Base-by-base conservation (phyloP, 2,797 vertebrate genomes). In the Onychomys arenicola region DNA sequence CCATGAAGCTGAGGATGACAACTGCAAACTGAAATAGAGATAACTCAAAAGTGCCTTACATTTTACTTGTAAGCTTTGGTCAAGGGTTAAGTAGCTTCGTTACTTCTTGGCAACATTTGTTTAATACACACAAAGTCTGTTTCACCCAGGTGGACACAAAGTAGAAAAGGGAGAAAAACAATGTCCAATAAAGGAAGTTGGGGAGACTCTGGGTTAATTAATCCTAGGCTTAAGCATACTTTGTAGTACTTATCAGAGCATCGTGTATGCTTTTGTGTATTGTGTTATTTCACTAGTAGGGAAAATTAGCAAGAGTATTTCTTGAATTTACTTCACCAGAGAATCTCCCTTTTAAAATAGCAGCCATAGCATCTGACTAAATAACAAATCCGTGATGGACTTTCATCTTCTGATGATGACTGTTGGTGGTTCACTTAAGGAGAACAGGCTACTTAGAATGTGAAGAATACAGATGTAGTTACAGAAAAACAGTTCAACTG, bases 31-130 rank as follows among this genome's bases (percentile, higher is more conserved):
- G 17, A 96, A 96, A 73, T 69, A 85, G 94, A 94, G 84, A 92
- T 63, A 92, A 94, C 91, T 94, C 96, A 90, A 94, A 86, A 76
- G 81, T 94, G 91, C 85, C 93, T 96, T 89, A 67, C 73, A 78
- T 55, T 57, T 94, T 84, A 92, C 77, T 96, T 97, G 91, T 71
- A 96, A 94, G 90, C 94, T 94, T 81, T 78, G 86, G 52, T 80
- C 61, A 95, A 97, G 34, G 6, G 25, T 90, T 89, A 57, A 94
- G 11, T 21, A 93, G 37, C 32, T 89, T 16, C 12, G 82, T 69
- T 89, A 0, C 81, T 90, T 91, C 57, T 73, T 82, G 63, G 14
- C 57, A 82, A 92, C 40, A 46, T 92, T 85, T 93, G 25, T 86
- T 81, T 94, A 93, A 73, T 21, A 85, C 80, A 61, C 7, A 52